Evolutionary conservation across 1,140 invertebrate genomes (phyloP), one percentile per base, ranked within the genome.

Genomic region (Mylabris phalerata): DNA sequence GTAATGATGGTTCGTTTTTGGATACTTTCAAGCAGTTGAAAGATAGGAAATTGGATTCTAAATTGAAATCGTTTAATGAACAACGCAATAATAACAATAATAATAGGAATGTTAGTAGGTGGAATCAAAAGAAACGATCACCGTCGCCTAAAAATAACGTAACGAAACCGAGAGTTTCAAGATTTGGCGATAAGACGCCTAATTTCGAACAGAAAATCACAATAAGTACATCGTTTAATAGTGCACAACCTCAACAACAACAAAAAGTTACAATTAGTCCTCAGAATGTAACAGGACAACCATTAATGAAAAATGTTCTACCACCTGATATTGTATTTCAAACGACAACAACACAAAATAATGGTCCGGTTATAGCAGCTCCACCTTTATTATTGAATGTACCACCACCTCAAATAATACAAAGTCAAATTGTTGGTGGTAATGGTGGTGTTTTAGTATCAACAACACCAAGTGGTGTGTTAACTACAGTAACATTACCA

Each of bases 1-100:
- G 82, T 19, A 90, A 90, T 76, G 89, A 91, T 77, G 89, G 89
- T 4, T 87, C 84, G 64, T 91, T 91, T 69, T 74, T 91, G 63
- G 86, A 86, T 69, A 86, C 89, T 54, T 91, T 88, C 68, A 88
- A 84, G 64, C 85, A 84, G 70, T 78, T 89, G 58, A 77, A 82
- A 1, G 82, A 77, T 32, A 74, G 74, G 48, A 74, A 71, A 55
- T 24, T 62, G n/a, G 69, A 42, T 9, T 64, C 67, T 10, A 73
- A 71, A 56, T 63, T 55, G 10, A 71, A 71, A 59, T 63, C 63
- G 25, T 69, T 68, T 48, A 65, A 68, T 67, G 63, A 75, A 76
- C 52, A 69, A 55, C 27, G 44, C 9, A 52, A 19, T 38, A 38
- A 50, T 26, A 50, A 32, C 39, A 48, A 19, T 55, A 46, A 9